Base-by-base conservation (phyloP, 2,113 vertebrate genomes). In the Menura novaehollandiae region DNA sequence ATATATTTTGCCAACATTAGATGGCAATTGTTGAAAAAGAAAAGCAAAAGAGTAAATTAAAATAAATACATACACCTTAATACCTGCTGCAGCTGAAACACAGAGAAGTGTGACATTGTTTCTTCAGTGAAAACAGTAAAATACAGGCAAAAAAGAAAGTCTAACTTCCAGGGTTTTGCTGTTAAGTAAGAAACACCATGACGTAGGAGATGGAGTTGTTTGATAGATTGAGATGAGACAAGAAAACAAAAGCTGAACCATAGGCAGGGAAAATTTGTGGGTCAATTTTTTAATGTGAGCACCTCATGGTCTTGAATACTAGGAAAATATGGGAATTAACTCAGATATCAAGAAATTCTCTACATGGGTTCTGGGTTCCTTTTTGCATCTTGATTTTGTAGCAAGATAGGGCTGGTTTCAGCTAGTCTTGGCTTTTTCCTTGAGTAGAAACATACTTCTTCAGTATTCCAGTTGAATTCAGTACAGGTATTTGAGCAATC, bases 191-290 rank as follows among this genome's bases (percentile, higher is more conserved):
- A 82, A 37, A 27, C 7, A 19, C 16, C 28, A 51, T 15, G 6
- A 15, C 4, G 4, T 24, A 44, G 0, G 0, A 60, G 28, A 24
- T 4, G 6, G 21, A 75, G 11, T 7, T 15, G 9, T 12, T 67
- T 74, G 22, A 44, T 13, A 35, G 21, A 68, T 3, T 51, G 11
- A 58, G n/a, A 27, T 0, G 13, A 76, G 10, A 63, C 11, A 51
- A 51, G 11, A 49, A 44, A 33, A 12, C 4, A 18, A 14, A 52
- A 71, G 4, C 4, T 76, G 20, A 11, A 46, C 4, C 12, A 56
- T 1, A 37, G 5, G 4, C 15, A 67, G 28, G 9, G 53, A 78
- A 58, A 58, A 43, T 13, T 19, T 19, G 8, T 27, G 8, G 14
- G 8, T 2, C 6, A 62, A 2, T 56, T 18, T 86, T 73, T 86